Conservation (phyloP, 2,113 vertebrate genomes). For the Pavo muticus region DNA sequence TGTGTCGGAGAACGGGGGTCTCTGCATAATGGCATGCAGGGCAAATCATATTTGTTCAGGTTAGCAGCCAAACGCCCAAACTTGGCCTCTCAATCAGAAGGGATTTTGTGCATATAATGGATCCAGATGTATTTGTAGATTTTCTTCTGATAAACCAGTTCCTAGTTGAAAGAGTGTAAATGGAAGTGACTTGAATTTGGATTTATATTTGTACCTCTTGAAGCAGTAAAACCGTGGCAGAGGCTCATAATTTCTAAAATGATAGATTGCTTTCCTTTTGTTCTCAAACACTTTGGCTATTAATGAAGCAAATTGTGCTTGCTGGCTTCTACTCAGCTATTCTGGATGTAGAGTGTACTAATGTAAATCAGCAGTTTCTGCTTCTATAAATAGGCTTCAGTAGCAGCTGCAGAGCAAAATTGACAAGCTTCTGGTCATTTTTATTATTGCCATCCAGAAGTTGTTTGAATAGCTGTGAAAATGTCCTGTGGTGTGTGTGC, state of each 20-base stretch:
- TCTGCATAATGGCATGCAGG: not conserved
- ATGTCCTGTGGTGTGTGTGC: not conserved
- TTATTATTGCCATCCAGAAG: conserved; percentile 32
- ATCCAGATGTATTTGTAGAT: not conserved
- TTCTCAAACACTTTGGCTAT: not conserved
- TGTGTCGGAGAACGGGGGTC: not conserved
- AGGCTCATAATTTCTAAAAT: not conserved
- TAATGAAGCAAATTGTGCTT: conserved; percentile 16
- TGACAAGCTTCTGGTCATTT: conserved; percentile 6
- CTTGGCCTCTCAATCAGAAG: not conserved
- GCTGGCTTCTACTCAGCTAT: not conserved
- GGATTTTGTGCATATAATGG: not conserved
- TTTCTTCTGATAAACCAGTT: not conserved
- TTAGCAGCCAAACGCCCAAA: not conserved
- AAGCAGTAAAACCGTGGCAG: not conserved
- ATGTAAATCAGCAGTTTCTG: conserved; percentile 45
- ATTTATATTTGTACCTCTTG: not conserved
- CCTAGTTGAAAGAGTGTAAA: not conserved
- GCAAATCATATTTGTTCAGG: not conserved
- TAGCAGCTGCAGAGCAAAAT: conserved; percentile 28
- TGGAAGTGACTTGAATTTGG: not conserved
- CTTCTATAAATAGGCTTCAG: conserved; percentile 23
- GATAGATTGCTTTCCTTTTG: not conserved
- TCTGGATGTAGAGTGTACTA: not conserved
- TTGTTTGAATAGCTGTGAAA: not conserved